Conservation (phyloP, 2,797 vertebrate species). For the Coendou prehensilis region DNA sequence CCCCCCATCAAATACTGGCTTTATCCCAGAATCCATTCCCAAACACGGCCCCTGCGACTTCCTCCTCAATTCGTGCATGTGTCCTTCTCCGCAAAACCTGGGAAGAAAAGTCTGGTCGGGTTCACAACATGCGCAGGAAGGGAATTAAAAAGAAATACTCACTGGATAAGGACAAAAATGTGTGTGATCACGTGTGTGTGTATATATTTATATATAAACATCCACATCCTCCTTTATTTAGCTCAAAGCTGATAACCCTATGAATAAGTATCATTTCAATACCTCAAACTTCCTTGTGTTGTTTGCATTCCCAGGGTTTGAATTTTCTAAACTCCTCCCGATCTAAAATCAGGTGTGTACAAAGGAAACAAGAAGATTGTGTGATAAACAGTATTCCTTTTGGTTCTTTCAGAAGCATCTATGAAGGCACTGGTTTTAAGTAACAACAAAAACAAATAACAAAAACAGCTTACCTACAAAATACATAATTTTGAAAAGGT, state of each 20-base stretch:
- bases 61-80: background rate
- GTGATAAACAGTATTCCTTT: background rate
- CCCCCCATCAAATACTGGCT: background rate
- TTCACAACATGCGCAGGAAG: background rate
- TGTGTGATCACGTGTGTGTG: background rate
- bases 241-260: background rate
- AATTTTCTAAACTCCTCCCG: conserved; percentile 18
- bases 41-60: background rate
- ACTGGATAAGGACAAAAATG: background rate
- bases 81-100: background rate
- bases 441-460: background rate
- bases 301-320: background rate
- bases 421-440: background rate
- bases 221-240: conserved; percentile 16
- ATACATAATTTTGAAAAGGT: background rate
- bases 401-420: background rate
- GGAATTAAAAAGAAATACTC: background rate
- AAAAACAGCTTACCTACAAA: background rate
- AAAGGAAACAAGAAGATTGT: conserved; percentile 1
- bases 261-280: conserved; percentile 10
- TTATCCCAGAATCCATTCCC: conserved; percentile 14
- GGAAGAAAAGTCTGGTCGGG: background rate
- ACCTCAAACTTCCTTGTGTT: background rate
- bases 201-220: background rate
- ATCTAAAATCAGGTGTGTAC: background rate